Evolutionary conservation across 2,888 invertebrate species (phyloP).

Genomic region (Agrochola macilenta): DNA sequence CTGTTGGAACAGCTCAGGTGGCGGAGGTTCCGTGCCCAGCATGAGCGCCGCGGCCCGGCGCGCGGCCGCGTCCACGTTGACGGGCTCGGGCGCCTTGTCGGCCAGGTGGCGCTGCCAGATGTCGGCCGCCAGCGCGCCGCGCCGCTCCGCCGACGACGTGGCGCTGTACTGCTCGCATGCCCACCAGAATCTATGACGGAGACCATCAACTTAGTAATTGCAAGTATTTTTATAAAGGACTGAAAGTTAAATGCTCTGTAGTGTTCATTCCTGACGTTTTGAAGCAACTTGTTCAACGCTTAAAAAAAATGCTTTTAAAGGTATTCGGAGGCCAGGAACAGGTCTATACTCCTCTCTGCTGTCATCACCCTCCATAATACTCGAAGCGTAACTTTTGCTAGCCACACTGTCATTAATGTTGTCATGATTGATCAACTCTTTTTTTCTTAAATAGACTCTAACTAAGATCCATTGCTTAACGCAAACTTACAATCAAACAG

Average conservation of each 20-base stretch:
- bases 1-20: constrained; percentile 93
- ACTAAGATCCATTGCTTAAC: neutral
- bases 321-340: neutral
- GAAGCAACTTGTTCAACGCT: neutral
- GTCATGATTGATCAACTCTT: no score
- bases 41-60: constrained; percentile 92
- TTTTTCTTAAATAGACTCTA: neutral
- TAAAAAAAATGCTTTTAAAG: neutral
- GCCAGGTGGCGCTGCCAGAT: constrained; percentile 97
- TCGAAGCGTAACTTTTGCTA: neutral
- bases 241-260: neutral
- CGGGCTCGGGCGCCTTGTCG: constrained; percentile 96
- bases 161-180: constrained; percentile 97
- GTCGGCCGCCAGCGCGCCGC: constrained; percentile 92
- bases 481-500: neutral
- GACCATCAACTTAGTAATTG: neutral
- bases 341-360: neutral
- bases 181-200: constrained; percentile 95
- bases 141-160: constrained; percentile 88
- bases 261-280: neutral
- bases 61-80: constrained; percentile 98
- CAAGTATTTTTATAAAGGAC: neutral
- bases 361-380: neutral
- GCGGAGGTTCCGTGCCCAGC: constrained; percentile 90
- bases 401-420: no score